Evolutionary conservation across 2,797 vertebrate species (phyloP).

Genomic region (Eurystomus glaucurus): DNA sequence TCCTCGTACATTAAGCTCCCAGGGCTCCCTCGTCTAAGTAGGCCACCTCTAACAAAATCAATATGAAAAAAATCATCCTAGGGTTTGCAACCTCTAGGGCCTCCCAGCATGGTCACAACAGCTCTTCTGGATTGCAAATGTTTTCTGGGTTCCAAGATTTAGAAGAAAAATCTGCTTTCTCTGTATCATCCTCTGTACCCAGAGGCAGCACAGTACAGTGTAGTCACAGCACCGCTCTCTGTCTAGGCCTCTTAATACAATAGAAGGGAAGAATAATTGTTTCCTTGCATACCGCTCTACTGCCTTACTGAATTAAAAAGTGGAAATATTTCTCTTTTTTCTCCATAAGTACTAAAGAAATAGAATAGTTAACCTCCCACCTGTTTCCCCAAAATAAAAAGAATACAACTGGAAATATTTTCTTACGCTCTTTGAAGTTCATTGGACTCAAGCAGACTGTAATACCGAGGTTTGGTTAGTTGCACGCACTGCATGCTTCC

Average conservation of each 20-base stretch:
- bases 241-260: neutral
- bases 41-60: constrained; percentile 49
- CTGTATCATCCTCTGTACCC: neutral
- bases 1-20: neutral
- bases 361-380: constrained; percentile 29
- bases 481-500: neutral
- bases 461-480: neutral
- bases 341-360: neutral
- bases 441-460: neutral
- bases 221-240: neutral
- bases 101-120: neutral
- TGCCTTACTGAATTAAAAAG: neutral
- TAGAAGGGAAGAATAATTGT: neutral
- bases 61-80: constrained; percentile 19
- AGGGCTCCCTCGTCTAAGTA: constrained; percentile 28
- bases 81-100: neutral
- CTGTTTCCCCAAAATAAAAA: constrained; percentile 25
- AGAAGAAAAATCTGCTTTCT: neutral
- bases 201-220: neutral
- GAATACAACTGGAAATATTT: constrained; percentile 20
- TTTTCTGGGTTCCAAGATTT: neutral
- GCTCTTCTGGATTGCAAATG: constrained; percentile 28
- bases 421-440: constrained; percentile 45
- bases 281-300: neutral
- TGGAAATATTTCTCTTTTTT: neutral